Evolutionary conservation across 2,113 vertebrate genomes (phyloP).

Genomic region (Myocastor coypus): DNA sequence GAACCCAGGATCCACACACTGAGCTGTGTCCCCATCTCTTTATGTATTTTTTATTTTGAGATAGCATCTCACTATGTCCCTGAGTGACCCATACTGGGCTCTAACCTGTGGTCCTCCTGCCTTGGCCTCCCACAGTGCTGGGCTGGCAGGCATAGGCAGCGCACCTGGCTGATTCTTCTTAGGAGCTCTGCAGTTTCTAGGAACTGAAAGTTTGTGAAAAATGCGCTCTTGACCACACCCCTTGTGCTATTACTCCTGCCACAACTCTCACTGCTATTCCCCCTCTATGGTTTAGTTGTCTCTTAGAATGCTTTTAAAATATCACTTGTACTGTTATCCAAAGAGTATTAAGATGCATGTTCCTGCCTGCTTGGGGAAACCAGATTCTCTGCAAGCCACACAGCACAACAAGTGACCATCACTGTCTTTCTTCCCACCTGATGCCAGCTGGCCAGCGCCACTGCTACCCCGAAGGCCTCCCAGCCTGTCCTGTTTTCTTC

Average conservation of each 20-base stretch:
- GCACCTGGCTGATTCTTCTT: background rate
- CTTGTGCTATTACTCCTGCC: background rate
- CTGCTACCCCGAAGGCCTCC: background rate
- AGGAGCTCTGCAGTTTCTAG: background rate
- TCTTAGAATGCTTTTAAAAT: background rate
- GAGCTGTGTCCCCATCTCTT: background rate
- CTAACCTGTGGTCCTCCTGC: background rate
- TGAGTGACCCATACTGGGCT: background rate
- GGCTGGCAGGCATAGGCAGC: background rate
- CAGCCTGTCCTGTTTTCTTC: background rate
- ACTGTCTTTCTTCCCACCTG: background rate
- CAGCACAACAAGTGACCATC: accelerated
- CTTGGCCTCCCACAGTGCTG: background rate
- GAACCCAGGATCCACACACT: background rate
- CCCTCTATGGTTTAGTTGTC: background rate
- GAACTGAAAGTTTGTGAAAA: background rate
- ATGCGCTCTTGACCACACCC: background rate
- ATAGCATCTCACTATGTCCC: background rate
- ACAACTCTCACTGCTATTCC: background rate
- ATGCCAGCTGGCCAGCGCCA: too few relatives aligned
- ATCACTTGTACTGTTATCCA: background rate
- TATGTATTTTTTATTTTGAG: background rate
- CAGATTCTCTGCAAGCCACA: background rate
- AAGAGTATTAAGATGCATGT: background rate
- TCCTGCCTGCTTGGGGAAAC: background rate